A percentile compares a stretch with the other conserved stretches of the same genome.
These are phyloP conservation scores for Globodera rostochiensis DNA, from an alignment of 1,140 invertebrate genomes.

Conservation along the genomic window DNA sequence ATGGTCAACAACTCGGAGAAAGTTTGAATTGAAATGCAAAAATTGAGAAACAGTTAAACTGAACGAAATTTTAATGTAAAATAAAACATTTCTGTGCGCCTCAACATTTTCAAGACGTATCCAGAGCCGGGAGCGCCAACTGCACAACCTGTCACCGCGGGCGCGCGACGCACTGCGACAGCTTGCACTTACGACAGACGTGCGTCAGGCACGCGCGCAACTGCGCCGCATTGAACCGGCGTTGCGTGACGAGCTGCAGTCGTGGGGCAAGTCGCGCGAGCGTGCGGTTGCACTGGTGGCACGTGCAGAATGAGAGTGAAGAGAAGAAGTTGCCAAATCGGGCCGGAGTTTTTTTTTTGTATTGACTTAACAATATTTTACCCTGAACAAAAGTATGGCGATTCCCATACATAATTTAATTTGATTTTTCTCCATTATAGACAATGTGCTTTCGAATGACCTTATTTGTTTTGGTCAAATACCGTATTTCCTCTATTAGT, in stretches of 20 bases:
- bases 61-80: neutral
- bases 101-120: conserved; percentile 8
- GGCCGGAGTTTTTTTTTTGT: no score
- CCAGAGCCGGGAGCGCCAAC: conserved; percentile 31
- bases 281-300: neutral
- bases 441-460: no score
- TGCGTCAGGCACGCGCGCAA: neutral
- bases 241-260: conserved; percentile 3
- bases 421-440: no score
- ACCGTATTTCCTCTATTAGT: no score
- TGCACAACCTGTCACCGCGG: conserved; percentile 37
- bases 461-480: no score
- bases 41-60: neutral
- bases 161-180: conserved; percentile 47
- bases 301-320: neutral
- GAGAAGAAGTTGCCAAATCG: no score
- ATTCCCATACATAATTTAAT: no score
- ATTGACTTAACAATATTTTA: no score
- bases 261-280: neutral
- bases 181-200: conserved; percentile 32
- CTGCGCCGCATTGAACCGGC: conserved; percentile 2
- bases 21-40: conserved; percentile 15
- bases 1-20: conserved; percentile 48
- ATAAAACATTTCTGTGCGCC: no score
- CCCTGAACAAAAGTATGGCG: no score